These are phyloP conservation scores for Xestia ashworthii DNA, from an alignment of 2,888 invertebrate species.

Conservation along the genomic window DNA sequence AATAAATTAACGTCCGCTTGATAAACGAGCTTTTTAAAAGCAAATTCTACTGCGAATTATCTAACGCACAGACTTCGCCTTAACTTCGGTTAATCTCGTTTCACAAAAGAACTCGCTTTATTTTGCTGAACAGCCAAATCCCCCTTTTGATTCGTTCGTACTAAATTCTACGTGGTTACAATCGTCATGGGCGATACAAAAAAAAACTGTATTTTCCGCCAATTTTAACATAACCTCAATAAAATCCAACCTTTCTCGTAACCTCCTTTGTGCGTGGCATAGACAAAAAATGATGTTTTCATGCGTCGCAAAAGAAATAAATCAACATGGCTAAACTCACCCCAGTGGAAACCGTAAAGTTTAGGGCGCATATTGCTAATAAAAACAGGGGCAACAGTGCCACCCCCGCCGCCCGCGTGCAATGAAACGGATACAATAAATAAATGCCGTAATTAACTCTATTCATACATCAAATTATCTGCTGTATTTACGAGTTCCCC, in stretches of 20 bases:
- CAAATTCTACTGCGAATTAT: conserved; percentile 75
- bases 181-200: conserved; percentile 68
- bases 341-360: conserved; percentile 75
- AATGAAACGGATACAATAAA: conserved; percentile 88
- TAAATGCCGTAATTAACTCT: conserved; percentile 87
- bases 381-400: conserved; percentile 79
- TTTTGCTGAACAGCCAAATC: conserved; percentile 70
- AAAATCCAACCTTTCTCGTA: conserved; percentile 68
- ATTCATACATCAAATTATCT: conserved; percentile 88
- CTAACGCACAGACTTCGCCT: conserved; percentile 66
- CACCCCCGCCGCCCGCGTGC: conserved; percentile 73
- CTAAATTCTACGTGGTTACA: conserved; percentile 66
- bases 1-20: conserved; percentile 85
- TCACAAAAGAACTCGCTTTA: conserved; percentile 66
- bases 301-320: conserved; percentile 74
- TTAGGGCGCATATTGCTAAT: conserved; percentile 81
- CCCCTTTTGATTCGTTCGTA: conserved; percentile 67
- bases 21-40: conserved; percentile 82
- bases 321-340: conserved; percentile 77
- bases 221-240: conserved; percentile 75
- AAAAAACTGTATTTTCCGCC: conserved; percentile 73
- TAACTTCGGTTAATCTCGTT: conserved; percentile 65
- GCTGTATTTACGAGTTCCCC: conserved; percentile 76
- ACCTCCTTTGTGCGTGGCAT: conserved; percentile 65
- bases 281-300: conserved; percentile 70